Percentiles rank a stretch among this genome's conserved stretches.
These are phyloP conservation scores for Scartelaos histophorus DNA, from an alignment of 2,113 vertebrate species.

Conservation along the genomic window DNA sequence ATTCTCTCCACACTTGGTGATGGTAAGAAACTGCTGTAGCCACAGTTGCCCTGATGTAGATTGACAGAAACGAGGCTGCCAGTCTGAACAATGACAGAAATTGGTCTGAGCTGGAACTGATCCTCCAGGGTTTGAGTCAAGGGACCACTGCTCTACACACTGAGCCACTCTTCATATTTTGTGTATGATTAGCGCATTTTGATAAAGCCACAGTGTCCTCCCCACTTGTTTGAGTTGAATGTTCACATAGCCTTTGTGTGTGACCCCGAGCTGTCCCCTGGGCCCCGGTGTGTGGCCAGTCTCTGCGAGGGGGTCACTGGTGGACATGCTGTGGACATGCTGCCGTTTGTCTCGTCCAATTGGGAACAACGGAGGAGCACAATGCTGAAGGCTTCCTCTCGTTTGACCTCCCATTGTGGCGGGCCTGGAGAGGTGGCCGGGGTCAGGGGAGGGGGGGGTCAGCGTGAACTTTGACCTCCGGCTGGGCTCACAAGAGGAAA, in stretches of 20 bases:
- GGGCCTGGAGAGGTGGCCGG: slow-evolving; percentile 31
- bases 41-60: no score
- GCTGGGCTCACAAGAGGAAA: slow-evolving; percentile 47
- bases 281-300: slow-evolving; percentile 31
- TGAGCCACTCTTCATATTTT: no score
- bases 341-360: slow-evolving; percentile 47
- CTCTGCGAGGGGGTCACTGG: slow-evolving; percentile 37
- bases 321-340: slow-evolving; percentile 46
- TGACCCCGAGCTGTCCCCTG: slow-evolving; percentile 1
- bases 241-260: not conserved
- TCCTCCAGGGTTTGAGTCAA: no score
- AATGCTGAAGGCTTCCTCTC: slow-evolving; percentile 42
- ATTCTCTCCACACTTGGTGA: no score
- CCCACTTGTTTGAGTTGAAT: slow-evolving; percentile 1
- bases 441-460: slow-evolving; percentile 47
- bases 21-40: no score
- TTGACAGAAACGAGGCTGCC: no score
- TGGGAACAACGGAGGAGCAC: slow-evolving; percentile 42
- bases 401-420: slow-evolving; percentile 59
- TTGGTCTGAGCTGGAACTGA: no score
- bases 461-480: slow-evolving; percentile 45
- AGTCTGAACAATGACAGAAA: no score
- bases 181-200: not conserved
- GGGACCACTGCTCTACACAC: no score
- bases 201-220: slow-evolving; percentile 39